Base-by-base conservation (phyloP, 1,140 invertebrate genomes). In the Limonius californicus region DNA sequence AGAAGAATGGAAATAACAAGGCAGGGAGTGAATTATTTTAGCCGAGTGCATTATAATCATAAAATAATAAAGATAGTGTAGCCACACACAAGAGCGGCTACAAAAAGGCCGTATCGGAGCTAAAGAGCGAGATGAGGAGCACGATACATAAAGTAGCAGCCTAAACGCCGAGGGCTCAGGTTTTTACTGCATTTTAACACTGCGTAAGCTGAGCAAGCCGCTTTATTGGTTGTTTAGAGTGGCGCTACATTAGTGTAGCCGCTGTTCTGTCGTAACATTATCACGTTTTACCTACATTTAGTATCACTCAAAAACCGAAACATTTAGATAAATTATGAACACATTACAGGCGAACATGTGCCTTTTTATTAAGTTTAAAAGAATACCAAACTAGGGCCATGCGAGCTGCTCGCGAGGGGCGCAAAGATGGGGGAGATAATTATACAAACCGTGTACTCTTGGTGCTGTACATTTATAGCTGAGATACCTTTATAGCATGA, bases 181-280 rank as follows among this genome's bases (percentile, higher is more conserved):
- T 73, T 73, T 73, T 73, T 73, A 73, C 72, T 72, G 70, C 72
- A 70, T 73, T 73, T 73, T 73, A 73, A 73, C 70, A 72, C 72
- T 72, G 67, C 67, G 67, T 73, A 73, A 73, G 70, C 72, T 66
- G 55, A 63, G 67, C 64, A 72, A 72, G 72, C 72, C 68, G 67
- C 69, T 73, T 73, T 73, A 73, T 73, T 72, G 70, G 70, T 69
- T 71, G 69, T 72, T 73, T 71, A 68, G 67, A 73, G 70, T 72
- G 72, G 64, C 61, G 68, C 67, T 73, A 73, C 72, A 73, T 72
- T 73, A 73, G 70, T 64, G 65, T 39, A 45, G 42, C 50, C 59
- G 50, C 4, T 3, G 45, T 50, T 50, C 45, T 50, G 45, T 50
- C n/a, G 14, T 50, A 50, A 50, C 45, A 50, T 50, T 50, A 50